phyloP scores from a whole-genome alignment of 2,797 vertebrate species.

The Falco naumanni region DNA sequence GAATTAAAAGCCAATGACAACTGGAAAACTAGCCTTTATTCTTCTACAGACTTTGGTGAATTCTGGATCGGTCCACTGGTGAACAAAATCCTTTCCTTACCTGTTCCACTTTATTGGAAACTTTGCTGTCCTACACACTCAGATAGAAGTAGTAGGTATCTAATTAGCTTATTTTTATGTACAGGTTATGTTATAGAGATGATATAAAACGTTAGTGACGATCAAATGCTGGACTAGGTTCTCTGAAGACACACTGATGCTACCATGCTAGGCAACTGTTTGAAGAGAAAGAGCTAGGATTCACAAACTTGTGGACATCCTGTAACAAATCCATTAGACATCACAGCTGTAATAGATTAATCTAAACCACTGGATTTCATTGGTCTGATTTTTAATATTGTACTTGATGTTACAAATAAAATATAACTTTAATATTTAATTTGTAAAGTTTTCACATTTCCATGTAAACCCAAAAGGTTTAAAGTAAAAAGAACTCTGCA shows the following conservation, averaged over 20 bases:
- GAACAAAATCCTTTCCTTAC: not conserved
- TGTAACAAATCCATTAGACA: not conserved
- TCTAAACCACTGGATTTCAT: not conserved
- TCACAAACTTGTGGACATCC: not conserved
- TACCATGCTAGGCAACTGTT: not conserved
- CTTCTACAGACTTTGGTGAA: not conserved
- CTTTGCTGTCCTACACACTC: not conserved
- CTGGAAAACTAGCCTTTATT: not conserved
- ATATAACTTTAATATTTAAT: slow-evolving; percentile 15
- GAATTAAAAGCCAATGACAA: not conserved
- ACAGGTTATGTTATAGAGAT: not conserved
- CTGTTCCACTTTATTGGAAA: not conserved
- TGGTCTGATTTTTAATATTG: slow-evolving; percentile 40
- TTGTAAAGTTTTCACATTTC: slow-evolving; percentile 37
- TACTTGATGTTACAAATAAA: slow-evolving; percentile 41
- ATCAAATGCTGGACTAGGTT: not conserved
- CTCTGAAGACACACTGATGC: not conserved
- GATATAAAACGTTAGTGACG: not conserved
- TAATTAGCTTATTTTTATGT: not conserved
- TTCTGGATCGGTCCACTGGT: not conserved
- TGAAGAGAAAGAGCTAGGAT: not conserved
- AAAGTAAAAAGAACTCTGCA: slow-evolving; percentile 39
- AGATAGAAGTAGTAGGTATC: not conserved
- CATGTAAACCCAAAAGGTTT: slow-evolving; percentile 34
- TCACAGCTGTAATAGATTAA: not conserved